Evolutionary conservation across 2,888 invertebrate species (phyloP), one percentile per base, ranked within the genome.

Genomic region (Copidosoma aretas): DNA sequence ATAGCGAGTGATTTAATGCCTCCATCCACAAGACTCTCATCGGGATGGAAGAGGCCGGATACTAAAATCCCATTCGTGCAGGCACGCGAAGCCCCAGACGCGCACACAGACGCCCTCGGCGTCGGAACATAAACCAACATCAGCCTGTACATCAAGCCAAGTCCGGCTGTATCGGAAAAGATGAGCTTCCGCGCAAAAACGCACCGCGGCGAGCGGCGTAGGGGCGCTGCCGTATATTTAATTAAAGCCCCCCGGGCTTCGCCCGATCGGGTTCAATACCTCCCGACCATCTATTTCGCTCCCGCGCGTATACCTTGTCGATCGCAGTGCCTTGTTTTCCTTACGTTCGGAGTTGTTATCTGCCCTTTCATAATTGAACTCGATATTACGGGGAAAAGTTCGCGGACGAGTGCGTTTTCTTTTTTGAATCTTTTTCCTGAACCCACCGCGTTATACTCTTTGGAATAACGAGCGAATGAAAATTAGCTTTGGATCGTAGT

Each of bases 231-330:
- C 32, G 32, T 32, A 81, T 82, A 82, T 82, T 82, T 82, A 83
- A 83, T 83, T 82, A 83, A 82, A 82, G 79, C 82, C 80, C 78
- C 75, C 75, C 79, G 80, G 80, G 78, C 76, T 60, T 39, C 79
- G 79, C 77, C 79, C 78, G 81, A 83, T 82, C 81, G 80, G 76
- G 79, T 81, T 82, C 82, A 81, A 83, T 83, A 83, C 79, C 75
- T 76, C 77, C 77, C 74, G 80, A 51, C 14, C 17, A 49, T 57
- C n/a, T 52, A 10, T 32, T 17, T 32, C 41, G 41, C 53, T 21
- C 4, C 32, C 41, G 43, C 41, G 43, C 8, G 32, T 32, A 32
- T 8, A 32, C 32, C 32, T 8, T 5, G 32, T 19, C 56, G 15
- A 19, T 41, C 3, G 39, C 39, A 5, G 22, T 43, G 17, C 39